A percentile compares a stretch with the other conserved stretches of the same genome.
Evolutionary conservation across 2,888 invertebrate species (phyloP).

Genomic region (Strigamia maritima): DNA sequence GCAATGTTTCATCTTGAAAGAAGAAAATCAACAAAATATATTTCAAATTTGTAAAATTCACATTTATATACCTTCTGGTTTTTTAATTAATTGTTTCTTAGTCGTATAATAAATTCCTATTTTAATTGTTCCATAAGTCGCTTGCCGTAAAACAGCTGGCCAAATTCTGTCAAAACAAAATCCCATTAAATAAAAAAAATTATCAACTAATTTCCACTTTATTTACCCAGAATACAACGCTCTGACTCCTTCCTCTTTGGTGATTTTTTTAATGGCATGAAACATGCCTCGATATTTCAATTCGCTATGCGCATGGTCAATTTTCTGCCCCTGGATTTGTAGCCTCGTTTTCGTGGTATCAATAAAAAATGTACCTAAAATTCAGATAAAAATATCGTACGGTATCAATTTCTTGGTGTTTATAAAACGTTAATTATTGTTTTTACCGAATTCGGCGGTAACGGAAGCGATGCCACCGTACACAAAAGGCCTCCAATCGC

Average conservation of each 20-base stretch:
- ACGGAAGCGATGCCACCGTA: slow-evolving; percentile 92
- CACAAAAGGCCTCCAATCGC: slow-evolving; percentile 86
- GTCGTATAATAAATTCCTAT: slow-evolving; percentile 92
- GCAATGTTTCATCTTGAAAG: slow-evolving; percentile 51
- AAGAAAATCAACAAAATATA: background rate
- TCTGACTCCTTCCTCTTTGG: slow-evolving; percentile 77
- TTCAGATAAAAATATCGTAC: slow-evolving; percentile 39
- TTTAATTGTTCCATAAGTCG: slow-evolving; percentile 93
- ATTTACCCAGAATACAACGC: slow-evolving; percentile 79
- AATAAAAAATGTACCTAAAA: slow-evolving; percentile 88
- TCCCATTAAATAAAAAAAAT: background rate
- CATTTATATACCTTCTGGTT: slow-evolving; percentile 56
- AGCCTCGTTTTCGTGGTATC: slow-evolving; percentile 92
- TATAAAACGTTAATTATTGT: background rate
- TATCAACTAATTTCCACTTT: background rate
- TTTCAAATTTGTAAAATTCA: slow-evolving; percentile 28
- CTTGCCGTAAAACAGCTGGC: slow-evolving; percentile 87
- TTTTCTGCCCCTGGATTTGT: slow-evolving; percentile 88
- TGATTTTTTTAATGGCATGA: slow-evolving; percentile 83
- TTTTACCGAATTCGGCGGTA: slow-evolving; percentile 83
- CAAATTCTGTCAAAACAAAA: slow-evolving; percentile 65
- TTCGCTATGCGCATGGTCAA: slow-evolving; percentile 53
- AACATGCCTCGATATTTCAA: slow-evolving; percentile 78
- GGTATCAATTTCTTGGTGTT: too few relatives aligned
- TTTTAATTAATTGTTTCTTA: slow-evolving; percentile 65